Base-by-base conservation (phyloP, 2,888 invertebrate genomes). In the Leptinotarsa tumamoca region DNA sequence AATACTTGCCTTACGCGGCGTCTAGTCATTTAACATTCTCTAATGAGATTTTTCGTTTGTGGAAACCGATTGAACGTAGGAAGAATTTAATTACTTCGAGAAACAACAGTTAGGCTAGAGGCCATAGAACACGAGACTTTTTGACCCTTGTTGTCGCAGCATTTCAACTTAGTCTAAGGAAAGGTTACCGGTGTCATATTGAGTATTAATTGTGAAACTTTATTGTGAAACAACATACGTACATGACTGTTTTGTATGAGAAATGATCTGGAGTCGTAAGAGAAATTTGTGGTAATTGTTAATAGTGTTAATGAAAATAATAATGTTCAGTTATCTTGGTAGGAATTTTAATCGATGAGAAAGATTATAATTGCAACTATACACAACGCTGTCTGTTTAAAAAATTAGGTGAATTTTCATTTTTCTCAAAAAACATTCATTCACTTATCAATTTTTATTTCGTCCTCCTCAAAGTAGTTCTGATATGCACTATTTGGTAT, bases 71-170 rank as follows among this genome's bases (percentile, higher is more conserved):
- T 61, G 3, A 13, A 33, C 63, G 63, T 63, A n/a, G 43, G 43
- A 63, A 33, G 63, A 27, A 43, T 63, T 63, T n/a, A 63, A 63
- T 63, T 63, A 63, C 33, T 43, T 33, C n/a, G 43, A 63, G 63
- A 63, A 63, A 63, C 43, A 43, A 43, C 63, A 43, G 63, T 63
- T 63, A 63, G 15, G 18, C 33, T 43, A 33, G 63, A n/a, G 63
- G 63, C 61, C 63, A 63, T n/a, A 63, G 63, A 63, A 43, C 63
- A 63, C 63, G 63, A 43, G 63, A 63, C 63, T 63, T 63, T 33
- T 63, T 63, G 63, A 63, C 63, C 63, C 63, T 33, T 10, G 43
- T 33, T 43, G 63, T 63, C 63, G 18, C 33, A 63, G 63, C 63
- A 63, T 43, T 63, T 63, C 63, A 33, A 43, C 33, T 10, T 14